Evolutionary conservation across 2,113 vertebrate species (phyloP).

Genomic region (Lagopus leucura): DNA sequence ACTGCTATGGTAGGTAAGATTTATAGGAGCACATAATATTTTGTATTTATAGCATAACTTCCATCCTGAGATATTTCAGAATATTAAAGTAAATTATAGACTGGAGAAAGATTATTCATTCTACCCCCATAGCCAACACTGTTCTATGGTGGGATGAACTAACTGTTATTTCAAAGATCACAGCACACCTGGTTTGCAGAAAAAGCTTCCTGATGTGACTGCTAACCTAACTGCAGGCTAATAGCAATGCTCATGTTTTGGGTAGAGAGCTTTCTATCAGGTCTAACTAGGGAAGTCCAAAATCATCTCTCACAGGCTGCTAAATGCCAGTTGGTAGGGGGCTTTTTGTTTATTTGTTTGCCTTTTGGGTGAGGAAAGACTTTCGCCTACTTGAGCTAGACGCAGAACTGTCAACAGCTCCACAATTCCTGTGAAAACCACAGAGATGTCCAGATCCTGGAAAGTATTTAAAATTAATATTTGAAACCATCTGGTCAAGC

Average conservation of each 20-base stretch:
- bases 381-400: slow-evolving; percentile 14
- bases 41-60: neutral
- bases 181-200: neutral
- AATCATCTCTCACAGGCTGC: slow-evolving; percentile 25
- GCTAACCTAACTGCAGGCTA: neutral
- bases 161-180: neutral
- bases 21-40: neutral
- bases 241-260: neutral
- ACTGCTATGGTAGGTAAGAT: neutral
- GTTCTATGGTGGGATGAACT: neutral
- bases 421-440: neutral
- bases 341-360: slow-evolving; percentile 1
- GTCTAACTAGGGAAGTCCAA: neutral
- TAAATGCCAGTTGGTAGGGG: slow-evolving; percentile 20
- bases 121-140: neutral
- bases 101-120: neutral
- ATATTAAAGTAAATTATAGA: neutral
- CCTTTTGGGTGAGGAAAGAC: neutral
- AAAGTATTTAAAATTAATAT: slow-evolving; percentile 44
- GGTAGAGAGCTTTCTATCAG: neutral
- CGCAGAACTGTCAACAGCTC: slow-evolving; percentile 31
- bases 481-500: slow-evolving; percentile 59
- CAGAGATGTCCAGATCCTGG: neutral
- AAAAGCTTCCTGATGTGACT: neutral
- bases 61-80: neutral